Conservation (phyloP, 2,113 vertebrate species). For the Motacilla alba region DNA sequence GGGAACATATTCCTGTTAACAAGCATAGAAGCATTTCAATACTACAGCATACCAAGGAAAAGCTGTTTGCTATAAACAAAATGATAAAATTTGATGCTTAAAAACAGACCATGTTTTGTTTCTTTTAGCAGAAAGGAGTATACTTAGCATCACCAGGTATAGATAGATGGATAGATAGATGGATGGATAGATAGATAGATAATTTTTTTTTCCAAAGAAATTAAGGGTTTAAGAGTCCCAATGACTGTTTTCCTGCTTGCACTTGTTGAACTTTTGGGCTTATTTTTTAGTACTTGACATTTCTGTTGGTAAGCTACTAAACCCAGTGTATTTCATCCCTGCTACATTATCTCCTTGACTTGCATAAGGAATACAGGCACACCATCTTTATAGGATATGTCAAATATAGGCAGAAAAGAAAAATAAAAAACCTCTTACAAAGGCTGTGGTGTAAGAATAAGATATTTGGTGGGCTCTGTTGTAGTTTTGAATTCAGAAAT, state of each 20-base stretch:
- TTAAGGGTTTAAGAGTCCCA: background rate
- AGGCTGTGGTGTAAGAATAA: background rate
- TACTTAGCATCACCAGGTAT: background rate
- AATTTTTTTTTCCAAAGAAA: background rate
- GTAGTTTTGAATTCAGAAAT: background rate
- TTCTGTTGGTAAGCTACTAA: background rate
- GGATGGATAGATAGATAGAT: background rate
- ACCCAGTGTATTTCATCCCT: background rate
- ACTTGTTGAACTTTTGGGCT: background rate
- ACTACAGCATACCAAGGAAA: background rate
- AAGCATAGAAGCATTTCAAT: slow-evolving; percentile 9
- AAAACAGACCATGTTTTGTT: background rate
- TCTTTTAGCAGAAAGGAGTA: background rate
- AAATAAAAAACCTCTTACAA: background rate
- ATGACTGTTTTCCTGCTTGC: background rate
- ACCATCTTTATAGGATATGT: background rate
- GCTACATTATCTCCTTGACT: background rate
- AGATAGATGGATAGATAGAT: background rate
- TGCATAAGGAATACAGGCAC: background rate
- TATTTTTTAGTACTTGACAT: background rate
- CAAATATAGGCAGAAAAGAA: background rate
- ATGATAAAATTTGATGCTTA: background rate
- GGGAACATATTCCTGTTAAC: slow-evolving; percentile 95
- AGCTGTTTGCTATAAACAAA: background rate
- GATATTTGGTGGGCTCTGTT: background rate